phyloP scores from a whole-genome alignment of 2,888 invertebrate genomes.

The Patella ulyssiponensis region DNA sequence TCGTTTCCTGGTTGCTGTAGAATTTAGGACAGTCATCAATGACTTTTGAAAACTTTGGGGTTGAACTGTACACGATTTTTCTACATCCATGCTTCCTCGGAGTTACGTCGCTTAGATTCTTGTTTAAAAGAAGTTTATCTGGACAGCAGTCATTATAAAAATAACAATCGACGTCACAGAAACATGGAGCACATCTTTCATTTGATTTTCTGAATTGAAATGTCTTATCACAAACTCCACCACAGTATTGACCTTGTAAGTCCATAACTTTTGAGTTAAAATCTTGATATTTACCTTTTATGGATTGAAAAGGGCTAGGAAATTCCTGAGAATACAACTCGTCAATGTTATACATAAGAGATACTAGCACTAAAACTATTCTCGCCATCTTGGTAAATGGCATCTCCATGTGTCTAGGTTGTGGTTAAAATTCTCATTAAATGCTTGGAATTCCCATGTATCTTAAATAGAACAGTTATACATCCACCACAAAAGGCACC shows the following conservation, averaged over 20 bases:
- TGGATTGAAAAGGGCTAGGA: background rate
- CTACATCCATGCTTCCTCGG: background rate
- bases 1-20: slow-evolving; percentile 2
- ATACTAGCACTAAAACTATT: too few species aligned
- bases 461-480: too few species aligned
- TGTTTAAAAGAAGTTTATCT: background rate
- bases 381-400: too few species aligned
- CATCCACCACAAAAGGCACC: too few species aligned
- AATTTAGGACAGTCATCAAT: background rate
- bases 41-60: background rate
- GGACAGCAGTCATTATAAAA: slow-evolving; percentile 21
- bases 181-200: background rate
- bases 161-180: slow-evolving; percentile 19
- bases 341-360: too few species aligned
- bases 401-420: too few species aligned
- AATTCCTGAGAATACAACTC: too few species aligned
- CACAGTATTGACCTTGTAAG: slow-evolving; percentile 12
- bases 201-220: background rate
- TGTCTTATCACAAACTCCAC: background rate
- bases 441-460: too few species aligned
- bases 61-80: background rate
- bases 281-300: slow-evolving; percentile 10
- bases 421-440: too few species aligned
- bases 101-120: background rate
- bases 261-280: slow-evolving; percentile 8